Conservation (phyloP, 2,797 vertebrate species). For the Carcharodon carcharias region DNA sequence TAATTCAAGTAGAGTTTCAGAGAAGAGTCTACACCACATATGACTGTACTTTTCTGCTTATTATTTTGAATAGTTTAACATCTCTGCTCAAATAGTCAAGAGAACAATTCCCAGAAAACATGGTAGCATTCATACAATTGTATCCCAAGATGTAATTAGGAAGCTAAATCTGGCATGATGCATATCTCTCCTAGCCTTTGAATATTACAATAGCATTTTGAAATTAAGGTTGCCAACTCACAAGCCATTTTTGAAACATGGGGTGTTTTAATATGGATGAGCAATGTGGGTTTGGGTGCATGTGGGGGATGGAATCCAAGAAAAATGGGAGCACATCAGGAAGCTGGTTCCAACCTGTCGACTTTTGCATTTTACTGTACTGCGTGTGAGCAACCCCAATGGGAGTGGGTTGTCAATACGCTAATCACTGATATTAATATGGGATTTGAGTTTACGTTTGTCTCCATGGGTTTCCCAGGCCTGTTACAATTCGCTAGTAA, state of each 20-base stretch:
- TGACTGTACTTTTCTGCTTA: background rate
- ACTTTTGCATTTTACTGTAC: background rate
- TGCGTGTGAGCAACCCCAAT: no score
- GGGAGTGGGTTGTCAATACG: background rate
- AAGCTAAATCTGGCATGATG: background rate
- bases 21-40: background rate
- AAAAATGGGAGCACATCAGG: background rate
- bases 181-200: background rate
- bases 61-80: background rate
- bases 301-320: background rate
- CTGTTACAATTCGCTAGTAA: no score
- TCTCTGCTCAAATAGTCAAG: background rate
- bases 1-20: background rate
- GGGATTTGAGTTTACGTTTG: no score
- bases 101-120: background rate
- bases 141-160: background rate
- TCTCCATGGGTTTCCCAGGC: background rate
- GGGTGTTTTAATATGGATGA: background rate
- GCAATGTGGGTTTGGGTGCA: background rate
- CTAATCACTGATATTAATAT: background rate
- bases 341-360: background rate
- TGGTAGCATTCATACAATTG: background rate
- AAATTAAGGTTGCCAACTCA: background rate
- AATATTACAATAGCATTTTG: background rate
- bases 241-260: background rate